Base-by-base conservation (phyloP, 2,113 vertebrate species). In the Micromys minutus region DNA sequence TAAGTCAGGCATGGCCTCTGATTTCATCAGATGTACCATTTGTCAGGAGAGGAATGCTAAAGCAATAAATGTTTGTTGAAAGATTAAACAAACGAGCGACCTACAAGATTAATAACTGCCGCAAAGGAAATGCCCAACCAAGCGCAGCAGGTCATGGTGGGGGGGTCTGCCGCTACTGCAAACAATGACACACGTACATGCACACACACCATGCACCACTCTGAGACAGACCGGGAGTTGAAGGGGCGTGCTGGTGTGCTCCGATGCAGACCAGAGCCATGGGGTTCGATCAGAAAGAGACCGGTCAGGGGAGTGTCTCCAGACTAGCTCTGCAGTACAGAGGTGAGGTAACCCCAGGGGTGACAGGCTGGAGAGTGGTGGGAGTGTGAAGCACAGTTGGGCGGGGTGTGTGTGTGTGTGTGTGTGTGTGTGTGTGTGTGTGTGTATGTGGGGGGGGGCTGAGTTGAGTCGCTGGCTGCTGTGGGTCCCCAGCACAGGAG, bases 1-100 rank as follows among this genome's bases (percentile, higher is more conserved):
- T 3, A 90, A 83, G 63, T 80, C 65, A 86, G 39, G 39, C 1
- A 0, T 24, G 61, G 69, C 65, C 86, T 90, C n/a, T 26, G 75
- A 61, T 90, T 77, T 90, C 81, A 71, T 69, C 42, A 89, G 31
- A 69, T 89, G 72, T n/a, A n/a, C 63, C 89, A 89, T 72, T 59
- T 34, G 80, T 76, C 61, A 92, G 57, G 90, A 69, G 7, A 89
- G 71, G 72, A 52, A 47, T 67, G 42, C 8, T 81, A 89, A 76
- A 90, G 22, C 55, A 81, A 42, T 81, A 71, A 79, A 92, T 55
- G 50, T 75, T 69, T 79, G 79, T 34, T 71, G 94, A 76, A 42
- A 39, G 59, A 71, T n/a, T 36, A 47, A 76, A 84, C 24, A 52
- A 89, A 91, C 71, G 29, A 45, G 67, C 2, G 19, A 42, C 34